A percentile compares a stretch with the other conserved stretches of the same genome.
These are phyloP conservation scores for Lucilia sericata DNA, from an alignment of 1,140 invertebrate genomes.

Conservation along the genomic window DNA sequence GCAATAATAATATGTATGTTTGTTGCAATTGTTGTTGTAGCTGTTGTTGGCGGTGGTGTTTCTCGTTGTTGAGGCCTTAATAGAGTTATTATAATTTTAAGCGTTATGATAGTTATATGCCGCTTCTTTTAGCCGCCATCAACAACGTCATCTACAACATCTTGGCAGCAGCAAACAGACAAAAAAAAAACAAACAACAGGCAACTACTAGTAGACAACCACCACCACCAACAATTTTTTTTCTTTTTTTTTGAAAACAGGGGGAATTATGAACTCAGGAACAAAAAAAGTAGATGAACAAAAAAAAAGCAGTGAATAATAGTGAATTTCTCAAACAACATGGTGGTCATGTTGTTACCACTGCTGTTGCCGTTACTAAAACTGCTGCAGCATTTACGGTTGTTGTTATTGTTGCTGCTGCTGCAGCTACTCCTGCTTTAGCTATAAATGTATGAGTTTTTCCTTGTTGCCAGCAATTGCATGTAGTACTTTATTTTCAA, in stretches of 20 bases:
- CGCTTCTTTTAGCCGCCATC: slow-evolving; percentile 30
- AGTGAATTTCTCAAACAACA: slow-evolving; percentile 41
- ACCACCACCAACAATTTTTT: background rate
- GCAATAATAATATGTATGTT: background rate
- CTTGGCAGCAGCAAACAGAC: background rate
- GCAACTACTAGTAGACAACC: background rate
- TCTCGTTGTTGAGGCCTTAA: slow-evolving; percentile 20
- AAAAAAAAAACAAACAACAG: background rate
- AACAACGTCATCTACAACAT: background rate
- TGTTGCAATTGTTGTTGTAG: background rate
- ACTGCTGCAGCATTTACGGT: background rate
- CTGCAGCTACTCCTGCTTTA: background rate
- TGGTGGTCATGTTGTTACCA: slow-evolving; percentile 38
- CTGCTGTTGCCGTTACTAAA: background rate
- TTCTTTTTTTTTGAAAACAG: background rate
- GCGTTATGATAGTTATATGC: slow-evolving; percentile 39
- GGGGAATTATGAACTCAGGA: background rate
- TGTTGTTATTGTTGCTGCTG: background rate
- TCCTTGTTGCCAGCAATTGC: background rate
- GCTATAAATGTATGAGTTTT: background rate
- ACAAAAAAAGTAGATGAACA: too few relatives aligned
- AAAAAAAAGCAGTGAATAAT: background rate
- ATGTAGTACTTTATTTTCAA: background rate
- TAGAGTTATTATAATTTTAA: slow-evolving; percentile 42
- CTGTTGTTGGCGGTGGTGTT: slow-evolving; percentile 15